Evolutionary conservation across 2,888 invertebrate genomes (phyloP).

Genomic region (Apotomis turbidana): DNA sequence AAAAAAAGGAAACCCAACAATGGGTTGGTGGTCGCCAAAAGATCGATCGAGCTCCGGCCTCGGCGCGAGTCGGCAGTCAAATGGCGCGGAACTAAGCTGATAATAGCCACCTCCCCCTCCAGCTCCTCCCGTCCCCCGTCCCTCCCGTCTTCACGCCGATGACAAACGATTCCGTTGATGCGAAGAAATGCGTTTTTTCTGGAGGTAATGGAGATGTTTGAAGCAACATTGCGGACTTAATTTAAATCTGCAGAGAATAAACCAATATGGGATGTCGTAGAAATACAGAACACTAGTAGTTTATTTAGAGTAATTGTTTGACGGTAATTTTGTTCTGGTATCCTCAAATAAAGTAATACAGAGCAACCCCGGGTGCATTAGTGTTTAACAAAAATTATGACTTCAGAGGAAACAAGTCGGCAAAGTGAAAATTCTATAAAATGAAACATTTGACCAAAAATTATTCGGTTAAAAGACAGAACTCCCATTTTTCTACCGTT

Average conservation of each 20-base stretch:
- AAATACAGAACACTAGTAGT: too few species aligned
- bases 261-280: too few species aligned
- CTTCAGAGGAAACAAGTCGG: too few species aligned
- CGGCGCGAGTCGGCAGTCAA: conserved; percentile 51
- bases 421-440: too few species aligned
- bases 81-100: conserved; percentile 69
- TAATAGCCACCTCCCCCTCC: conserved; percentile 53
- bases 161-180: conserved; percentile 27
- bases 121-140: conserved; percentile 3
- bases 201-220: neutral
- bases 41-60: conserved; percentile 33
- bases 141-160: conserved; percentile 5
- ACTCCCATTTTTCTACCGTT: too few species aligned
- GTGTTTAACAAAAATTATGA: too few species aligned
- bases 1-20: neutral
- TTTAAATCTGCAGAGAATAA: neutral
- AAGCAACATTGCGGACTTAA: neutral
- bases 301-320: too few species aligned
- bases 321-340: too few species aligned
- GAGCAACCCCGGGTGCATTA: too few species aligned
- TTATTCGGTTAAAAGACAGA: too few species aligned
- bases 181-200: conserved; percentile 3
- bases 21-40: conserved; percentile 21
- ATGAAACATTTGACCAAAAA: too few species aligned
- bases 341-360: too few species aligned